Evolutionary conservation across 1,140 invertebrate genomes (phyloP).

Genomic region (Himalopsyche phryganea): DNA sequence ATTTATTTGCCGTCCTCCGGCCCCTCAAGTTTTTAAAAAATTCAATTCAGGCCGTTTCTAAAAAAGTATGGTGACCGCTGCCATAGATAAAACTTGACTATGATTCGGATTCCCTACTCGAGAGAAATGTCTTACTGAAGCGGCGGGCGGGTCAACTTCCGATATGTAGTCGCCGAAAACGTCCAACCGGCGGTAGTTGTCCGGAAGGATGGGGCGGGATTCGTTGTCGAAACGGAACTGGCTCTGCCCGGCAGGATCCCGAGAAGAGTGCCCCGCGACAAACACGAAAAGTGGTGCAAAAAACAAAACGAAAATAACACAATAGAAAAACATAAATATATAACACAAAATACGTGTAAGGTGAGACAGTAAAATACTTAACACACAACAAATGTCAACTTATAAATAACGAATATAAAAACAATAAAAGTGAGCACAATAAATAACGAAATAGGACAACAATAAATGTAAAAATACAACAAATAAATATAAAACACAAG

Average conservation of each 20-base stretch:
- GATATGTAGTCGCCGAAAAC: conserved; percentile 45
- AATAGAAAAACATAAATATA: conserved; percentile 7
- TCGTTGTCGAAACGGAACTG: conserved; percentile 79
- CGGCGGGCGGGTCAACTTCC: conserved; percentile 44
- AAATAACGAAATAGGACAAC: too few species aligned
- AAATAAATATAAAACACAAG: too few species aligned
- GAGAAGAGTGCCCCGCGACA: conserved; percentile 2
- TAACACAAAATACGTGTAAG: background rate
- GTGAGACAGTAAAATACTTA: background rate
- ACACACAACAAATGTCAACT: too few species aligned
- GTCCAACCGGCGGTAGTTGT: conserved; percentile 58
- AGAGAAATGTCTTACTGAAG: conserved; percentile 17
- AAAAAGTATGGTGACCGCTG: too few species aligned
- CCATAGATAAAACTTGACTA: too few species aligned
- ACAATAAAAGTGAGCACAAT: too few species aligned
- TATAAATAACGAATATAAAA: too few species aligned
- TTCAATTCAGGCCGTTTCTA: too few species aligned
- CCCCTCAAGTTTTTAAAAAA: too few species aligned
- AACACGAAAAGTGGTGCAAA: conserved; percentile 15
- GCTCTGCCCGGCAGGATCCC: conserved; percentile 53
- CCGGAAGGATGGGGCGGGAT: conserved; percentile 61
- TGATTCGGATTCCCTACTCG: too few species aligned
- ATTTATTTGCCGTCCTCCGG: too few species aligned
- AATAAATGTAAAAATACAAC: too few species aligned
- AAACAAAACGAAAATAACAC: conserved; percentile 21